Conservation (phyloP, 2,113 vertebrate genomes). For the Tragelaphus scriptus region DNA sequence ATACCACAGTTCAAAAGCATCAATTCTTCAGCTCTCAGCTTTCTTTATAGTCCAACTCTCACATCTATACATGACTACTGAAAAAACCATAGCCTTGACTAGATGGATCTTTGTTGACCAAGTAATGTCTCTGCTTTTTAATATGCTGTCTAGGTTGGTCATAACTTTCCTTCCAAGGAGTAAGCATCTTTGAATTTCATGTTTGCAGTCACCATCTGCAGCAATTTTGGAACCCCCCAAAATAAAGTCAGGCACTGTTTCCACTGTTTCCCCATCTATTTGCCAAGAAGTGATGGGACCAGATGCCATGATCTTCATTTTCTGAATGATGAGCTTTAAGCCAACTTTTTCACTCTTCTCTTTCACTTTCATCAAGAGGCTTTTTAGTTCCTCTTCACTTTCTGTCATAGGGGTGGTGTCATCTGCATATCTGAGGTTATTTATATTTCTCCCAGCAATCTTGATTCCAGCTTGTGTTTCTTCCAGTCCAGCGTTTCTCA, state of each 20-base stretch:
- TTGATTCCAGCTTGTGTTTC: neutral
- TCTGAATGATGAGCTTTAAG: neutral
- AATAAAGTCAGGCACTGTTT: neutral
- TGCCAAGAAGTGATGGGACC: neutral
- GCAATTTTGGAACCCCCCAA: neutral
- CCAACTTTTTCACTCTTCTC: neutral
- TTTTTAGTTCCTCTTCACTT: neutral
- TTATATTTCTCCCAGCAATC: neutral
- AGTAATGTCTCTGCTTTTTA: neutral
- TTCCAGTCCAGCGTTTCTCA: neutral
- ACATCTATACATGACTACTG: neutral
- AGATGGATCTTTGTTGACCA: rapidly evolving
- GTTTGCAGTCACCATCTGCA: neutral
- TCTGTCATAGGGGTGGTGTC: neutral
- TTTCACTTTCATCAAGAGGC: neutral
- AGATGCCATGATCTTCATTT: neutral
- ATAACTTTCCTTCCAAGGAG: neutral
- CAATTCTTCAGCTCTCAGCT: neutral
- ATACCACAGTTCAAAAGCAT: neutral
- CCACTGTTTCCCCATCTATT: neutral
- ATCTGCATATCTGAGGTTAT: neutral
- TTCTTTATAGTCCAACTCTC: neutral
- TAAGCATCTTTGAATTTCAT: neutral
- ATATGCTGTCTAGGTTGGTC: neutral
- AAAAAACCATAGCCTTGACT: neutral